Conservation (phyloP, 2,113 vertebrate genomes). For the Orcinus orca region DNA sequence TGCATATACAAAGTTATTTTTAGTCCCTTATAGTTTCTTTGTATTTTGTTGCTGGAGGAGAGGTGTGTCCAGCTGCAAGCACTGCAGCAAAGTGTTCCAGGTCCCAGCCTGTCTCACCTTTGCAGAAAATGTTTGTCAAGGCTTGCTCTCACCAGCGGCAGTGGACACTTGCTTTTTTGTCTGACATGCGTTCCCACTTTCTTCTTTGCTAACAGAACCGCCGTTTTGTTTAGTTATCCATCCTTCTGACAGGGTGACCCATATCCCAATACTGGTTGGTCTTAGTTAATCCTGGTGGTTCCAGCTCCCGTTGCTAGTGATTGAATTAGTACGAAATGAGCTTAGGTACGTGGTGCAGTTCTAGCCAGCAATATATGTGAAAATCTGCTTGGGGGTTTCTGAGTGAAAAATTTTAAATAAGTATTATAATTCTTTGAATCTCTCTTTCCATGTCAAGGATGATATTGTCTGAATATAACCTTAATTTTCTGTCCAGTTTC, state of each 20-base stretch:
- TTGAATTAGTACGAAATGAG: background rate
- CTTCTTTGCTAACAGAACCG: background rate
- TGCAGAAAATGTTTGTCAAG: background rate
- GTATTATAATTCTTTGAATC: background rate
- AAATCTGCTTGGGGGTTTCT: background rate
- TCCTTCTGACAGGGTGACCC: background rate
- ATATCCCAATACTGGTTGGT: too few species aligned
- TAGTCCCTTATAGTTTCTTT: too few species aligned
- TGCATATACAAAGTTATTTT: too few species aligned
- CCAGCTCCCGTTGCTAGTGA: background rate
- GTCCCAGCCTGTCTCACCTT: too few species aligned
- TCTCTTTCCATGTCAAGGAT: background rate
- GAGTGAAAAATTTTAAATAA: background rate
- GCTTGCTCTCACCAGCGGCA: background rate
- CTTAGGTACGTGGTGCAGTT: background rate
- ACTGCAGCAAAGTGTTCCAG: too few species aligned
- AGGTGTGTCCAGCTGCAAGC: too few species aligned
- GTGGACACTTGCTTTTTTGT: background rate
- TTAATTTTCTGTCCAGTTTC: background rate
- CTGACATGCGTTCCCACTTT: background rate
- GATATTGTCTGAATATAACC: background rate
- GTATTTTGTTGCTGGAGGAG: too few species aligned
- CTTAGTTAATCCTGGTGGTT: background rate
- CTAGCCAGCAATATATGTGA: too few species aligned
- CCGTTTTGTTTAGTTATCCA: background rate